phyloP scores from a whole-genome alignment of 2,797 vertebrate species.

The Scomberomorus guttatus region DNA sequence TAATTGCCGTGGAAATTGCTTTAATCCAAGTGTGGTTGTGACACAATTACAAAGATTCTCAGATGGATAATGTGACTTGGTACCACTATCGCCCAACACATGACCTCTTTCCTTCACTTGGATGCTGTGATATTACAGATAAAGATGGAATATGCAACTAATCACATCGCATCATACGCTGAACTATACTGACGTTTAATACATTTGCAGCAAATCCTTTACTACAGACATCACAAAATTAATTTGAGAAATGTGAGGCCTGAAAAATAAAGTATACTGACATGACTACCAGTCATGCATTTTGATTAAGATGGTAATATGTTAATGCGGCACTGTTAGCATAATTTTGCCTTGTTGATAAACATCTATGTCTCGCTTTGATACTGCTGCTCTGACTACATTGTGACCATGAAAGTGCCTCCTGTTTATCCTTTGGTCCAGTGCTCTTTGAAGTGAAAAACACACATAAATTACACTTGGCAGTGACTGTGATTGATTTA shows the following conservation, averaged over 20 bases:
- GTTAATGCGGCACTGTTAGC: conserved; percentile 84
- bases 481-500: conserved; percentile 75
- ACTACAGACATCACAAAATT: not conserved
- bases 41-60: conserved; percentile 58
- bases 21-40: conserved; percentile 66
- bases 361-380: conserved; percentile 74
- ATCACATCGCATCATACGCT: conserved; percentile 5
- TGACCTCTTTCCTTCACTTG: conserved; percentile 16
- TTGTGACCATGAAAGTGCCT: conserved; percentile 61
- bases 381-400: conserved; percentile 65
- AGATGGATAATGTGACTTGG: conserved; percentile 53
- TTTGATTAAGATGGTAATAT: conserved; percentile 83
- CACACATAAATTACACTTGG: conserved; percentile 73
- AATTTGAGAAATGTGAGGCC: conserved; percentile 28
- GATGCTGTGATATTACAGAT: conserved; percentile 28
- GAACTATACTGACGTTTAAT: not conserved
- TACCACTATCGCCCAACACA: conserved; percentile 20
- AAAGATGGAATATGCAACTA: conserved; percentile 23
- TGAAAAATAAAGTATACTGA: conserved; percentile 60
- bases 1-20: conserved; percentile 73
- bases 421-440: conserved; percentile 61
- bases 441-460: conserved; percentile 77
- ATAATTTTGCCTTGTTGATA: conserved; percentile 81
- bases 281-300: conserved; percentile 57
- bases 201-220: conserved; percentile 13